phyloP scores from a whole-genome alignment of 2,113 vertebrate species.

The Crypturellus undulatus region DNA sequence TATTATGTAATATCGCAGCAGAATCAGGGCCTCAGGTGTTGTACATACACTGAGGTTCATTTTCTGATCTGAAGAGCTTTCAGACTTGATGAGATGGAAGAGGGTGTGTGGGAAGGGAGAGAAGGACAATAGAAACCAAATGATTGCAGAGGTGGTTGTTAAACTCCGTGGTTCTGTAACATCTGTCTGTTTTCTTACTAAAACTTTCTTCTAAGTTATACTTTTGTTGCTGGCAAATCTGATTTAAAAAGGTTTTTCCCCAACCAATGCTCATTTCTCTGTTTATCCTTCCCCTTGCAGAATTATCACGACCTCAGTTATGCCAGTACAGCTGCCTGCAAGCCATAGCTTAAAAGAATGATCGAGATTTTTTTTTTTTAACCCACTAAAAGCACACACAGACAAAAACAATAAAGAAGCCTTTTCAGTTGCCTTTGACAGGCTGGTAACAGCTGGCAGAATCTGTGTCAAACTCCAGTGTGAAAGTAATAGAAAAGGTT shows the following conservation, averaged over 20 bases:
- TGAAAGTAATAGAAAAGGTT: not conserved
- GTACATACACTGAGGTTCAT: conserved; percentile 27
- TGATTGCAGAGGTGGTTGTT: conserved; percentile 49
- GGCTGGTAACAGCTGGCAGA: not conserved
- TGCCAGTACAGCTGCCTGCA: conserved; percentile 23
- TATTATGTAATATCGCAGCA: conserved; percentile 53
- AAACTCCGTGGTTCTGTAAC: conserved; percentile 44
- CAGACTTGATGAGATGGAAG: conserved; percentile 52
- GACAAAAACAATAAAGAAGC: not conserved
- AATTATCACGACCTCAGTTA: conserved; percentile 14
- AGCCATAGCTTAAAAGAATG: not conserved
- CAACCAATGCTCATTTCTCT: not conserved
- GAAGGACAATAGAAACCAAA: conserved; percentile 51
- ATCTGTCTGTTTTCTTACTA: conserved; percentile 27
- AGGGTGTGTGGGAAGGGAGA: conserved; percentile 7
- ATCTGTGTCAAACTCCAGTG: fast-evolving
- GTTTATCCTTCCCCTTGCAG: not conserved
- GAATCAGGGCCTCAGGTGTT: conserved; percentile 54
- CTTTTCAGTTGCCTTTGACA: not conserved
- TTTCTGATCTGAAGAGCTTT: conserved; percentile 65
- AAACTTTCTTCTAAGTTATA: conserved; percentile 48
- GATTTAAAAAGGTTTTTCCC: conserved; percentile 46
- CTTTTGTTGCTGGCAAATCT: conserved; percentile 21
- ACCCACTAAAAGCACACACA: not conserved
- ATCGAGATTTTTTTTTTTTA: not conserved